Conservation (phyloP, 2,888 invertebrate species). For the Odontothrips loti region DNA sequence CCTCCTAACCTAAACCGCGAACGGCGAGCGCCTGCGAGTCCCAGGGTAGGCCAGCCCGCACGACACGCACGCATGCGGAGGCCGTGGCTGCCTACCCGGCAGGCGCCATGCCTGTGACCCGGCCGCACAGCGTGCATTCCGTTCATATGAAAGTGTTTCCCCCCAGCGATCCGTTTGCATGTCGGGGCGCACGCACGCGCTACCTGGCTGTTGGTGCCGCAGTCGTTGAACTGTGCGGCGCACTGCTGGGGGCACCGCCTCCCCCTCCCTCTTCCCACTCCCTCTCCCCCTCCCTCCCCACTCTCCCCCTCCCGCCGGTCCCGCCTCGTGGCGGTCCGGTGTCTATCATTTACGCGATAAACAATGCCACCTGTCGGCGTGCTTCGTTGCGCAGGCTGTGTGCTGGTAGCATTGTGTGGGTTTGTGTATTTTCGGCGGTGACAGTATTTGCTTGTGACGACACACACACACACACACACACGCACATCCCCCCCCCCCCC, state of each 20-base stretch:
- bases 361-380: constrained; percentile 21
- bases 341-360: constrained; percentile 20
- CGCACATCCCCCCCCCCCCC: neutral
- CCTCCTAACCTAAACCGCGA: too few species aligned
- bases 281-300: neutral
- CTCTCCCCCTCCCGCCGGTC: neutral
- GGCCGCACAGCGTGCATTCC: too few species aligned
- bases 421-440: constrained; percentile 12
- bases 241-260: neutral
- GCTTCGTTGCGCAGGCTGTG: neutral
- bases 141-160: too few species aligned
- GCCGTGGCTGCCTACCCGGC: too few species aligned
- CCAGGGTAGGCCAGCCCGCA: too few species aligned
- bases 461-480: neutral
- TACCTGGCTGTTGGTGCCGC: too few species aligned
- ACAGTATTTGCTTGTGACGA: neutral
- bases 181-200: too few species aligned
- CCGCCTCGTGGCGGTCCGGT: neutral
- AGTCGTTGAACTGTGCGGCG: too few species aligned
- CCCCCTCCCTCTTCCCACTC: neutral
- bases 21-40: too few species aligned
- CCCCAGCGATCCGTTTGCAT: too few species aligned
- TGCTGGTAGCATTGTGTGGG: neutral
- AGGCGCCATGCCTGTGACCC: too few species aligned
- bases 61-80: too few species aligned